Evolutionary conservation across 2,888 invertebrate genomes (phyloP).

Genomic region (Litoditis marina): DNA sequence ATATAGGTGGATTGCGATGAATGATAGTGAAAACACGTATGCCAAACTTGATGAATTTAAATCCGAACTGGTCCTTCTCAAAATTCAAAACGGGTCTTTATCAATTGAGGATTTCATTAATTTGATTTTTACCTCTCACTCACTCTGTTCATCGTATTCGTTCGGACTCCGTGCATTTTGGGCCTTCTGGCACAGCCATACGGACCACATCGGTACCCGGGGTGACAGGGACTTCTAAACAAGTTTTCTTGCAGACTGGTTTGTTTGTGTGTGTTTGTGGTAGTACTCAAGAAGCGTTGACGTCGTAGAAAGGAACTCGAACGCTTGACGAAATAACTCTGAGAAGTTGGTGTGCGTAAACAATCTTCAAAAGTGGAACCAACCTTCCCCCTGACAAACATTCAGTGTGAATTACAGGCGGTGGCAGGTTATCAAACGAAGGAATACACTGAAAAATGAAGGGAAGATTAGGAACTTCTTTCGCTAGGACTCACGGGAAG

Average conservation of each 20-base stretch:
- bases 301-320: slow-evolving; percentile 5
- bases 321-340: not conserved
- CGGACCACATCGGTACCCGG: slow-evolving; percentile 33
- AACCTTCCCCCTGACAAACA: slow-evolving; percentile 12
- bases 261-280: not conserved
- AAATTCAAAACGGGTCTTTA: no score
- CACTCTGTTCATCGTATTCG: no score
- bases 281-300: no score
- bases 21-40: no score
- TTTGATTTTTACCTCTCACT: no score
- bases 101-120: no score
- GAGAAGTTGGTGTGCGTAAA: not conserved
- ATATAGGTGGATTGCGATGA: no score
- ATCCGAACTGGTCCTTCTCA: no score
- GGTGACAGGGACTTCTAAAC: slow-evolving; percentile 18
- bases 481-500: no score
- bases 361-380: not conserved
- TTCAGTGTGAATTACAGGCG: slow-evolving; percentile 15
- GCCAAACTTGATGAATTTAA: no score
- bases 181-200: slow-evolving; percentile 32
- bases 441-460: slow-evolving; percentile 10
- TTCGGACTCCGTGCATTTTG: slow-evolving; percentile 27
- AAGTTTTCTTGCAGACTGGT: not conserved
- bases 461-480: no score
- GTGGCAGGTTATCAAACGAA: slow-evolving; percentile 7